Base-by-base conservation (phyloP, 2,888 invertebrate species). In the Clanis bilineata region DNA sequence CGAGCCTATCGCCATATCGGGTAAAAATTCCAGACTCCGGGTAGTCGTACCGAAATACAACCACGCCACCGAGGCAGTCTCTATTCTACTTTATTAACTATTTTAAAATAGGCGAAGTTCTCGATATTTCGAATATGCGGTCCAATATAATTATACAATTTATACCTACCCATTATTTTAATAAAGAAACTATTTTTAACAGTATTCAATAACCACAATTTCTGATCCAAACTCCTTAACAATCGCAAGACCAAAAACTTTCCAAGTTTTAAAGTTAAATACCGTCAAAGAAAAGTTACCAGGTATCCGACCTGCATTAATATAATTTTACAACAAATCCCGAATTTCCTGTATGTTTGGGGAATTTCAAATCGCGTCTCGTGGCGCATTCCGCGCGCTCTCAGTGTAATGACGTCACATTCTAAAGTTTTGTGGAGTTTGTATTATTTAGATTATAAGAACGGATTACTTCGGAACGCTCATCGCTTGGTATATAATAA, bases 301-400 rank as follows among this genome's bases (percentile, higher is more conserved):
- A 44, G 56, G 45, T 23, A 60, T 28, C 44, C 38, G 18, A 15
- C 56, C 23, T 36, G 38, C 36, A n/a, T 54, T 54, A 59, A 44
- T 44, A 56, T 60, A 39, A 60, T 56, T 60, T 60, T 36, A 56
- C 18, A 38, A 60, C 47, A 36, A 47, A 51, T 38, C 59, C 55
- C 43, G 41, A 58, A 38, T 55, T 15, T 15, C n/a, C 36, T 15
- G 6, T 25, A 45, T 45, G 59, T 59, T 59, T 56, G 21, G 5
- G n/a, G 55, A 36, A 59, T 36, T 23, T 59, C 3, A 36, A 59
- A 28, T 22, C n/a, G 38, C 18, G 9, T 25, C 18, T 58, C 22
- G 47, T 10, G 43, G 57, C 9, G 23, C 47, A 38, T 47, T 58
- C 38, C 9, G 2, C 38, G 25, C n/a, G 25, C 18, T 38, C 12